phyloP scores from a whole-genome alignment of 2,888 invertebrate species.

The Thera obeliscata region DNA sequence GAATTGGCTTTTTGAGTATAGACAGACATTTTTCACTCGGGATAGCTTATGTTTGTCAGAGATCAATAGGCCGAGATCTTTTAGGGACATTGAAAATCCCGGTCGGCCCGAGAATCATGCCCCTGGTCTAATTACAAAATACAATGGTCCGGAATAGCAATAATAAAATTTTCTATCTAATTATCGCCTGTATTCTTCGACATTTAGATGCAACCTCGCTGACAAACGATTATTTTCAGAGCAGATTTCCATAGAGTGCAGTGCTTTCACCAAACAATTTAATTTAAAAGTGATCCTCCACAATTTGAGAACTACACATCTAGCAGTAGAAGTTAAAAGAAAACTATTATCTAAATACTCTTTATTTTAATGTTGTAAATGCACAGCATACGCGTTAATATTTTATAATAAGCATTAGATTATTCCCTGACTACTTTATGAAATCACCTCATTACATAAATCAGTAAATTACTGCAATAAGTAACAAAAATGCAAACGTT shows the following conservation, averaged over 20 bases:
- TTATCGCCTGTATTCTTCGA: slow-evolving; percentile 19
- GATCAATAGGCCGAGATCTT: no score
- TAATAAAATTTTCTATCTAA: slow-evolving; percentile 12
- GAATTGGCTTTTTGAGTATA: no score
- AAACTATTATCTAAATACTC: slow-evolving; percentile 26
- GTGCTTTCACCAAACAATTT: slow-evolving; percentile 23
- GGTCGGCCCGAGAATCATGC: no score
- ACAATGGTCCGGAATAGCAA: slow-evolving; percentile 11
- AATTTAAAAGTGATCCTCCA: slow-evolving; percentile 8
- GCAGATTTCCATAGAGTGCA: neutral
- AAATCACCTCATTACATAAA: slow-evolving; percentile 41
- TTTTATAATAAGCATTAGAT: slow-evolving; percentile 42
- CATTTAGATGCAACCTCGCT: slow-evolving; percentile 26
- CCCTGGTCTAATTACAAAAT: no score
- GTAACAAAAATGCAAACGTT: slow-evolving; percentile 48
- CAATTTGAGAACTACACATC: slow-evolving; percentile 12
- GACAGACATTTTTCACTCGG: no score
- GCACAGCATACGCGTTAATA: slow-evolving; percentile 38
- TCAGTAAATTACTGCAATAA: slow-evolving; percentile 42
- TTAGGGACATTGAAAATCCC: no score
- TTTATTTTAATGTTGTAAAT: slow-evolving; percentile 36
- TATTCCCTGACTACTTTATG: slow-evolving; percentile 41
- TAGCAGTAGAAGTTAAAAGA: slow-evolving; percentile 19
- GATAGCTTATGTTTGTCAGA: no score
- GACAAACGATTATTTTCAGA: slow-evolving; percentile 4